Percentiles rank a stretch among this genome's conserved stretches.
phyloP scores from a whole-genome alignment of 2,888 invertebrate species.

The Lepidonotus clava region DNA sequence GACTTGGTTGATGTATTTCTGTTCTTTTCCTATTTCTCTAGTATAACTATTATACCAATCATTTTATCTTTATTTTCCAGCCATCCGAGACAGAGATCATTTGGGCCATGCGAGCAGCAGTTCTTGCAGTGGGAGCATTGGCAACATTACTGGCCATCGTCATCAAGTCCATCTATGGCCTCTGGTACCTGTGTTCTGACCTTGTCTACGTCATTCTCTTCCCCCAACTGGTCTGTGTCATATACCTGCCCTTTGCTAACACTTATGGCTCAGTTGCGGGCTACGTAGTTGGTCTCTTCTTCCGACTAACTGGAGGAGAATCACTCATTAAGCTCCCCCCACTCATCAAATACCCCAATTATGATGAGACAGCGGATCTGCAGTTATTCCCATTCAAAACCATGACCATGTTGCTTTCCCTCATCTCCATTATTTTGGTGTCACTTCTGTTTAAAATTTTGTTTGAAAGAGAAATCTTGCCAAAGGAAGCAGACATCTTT shows the following conservation, averaged over 20 bases:
- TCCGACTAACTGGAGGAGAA: constrained; percentile 76
- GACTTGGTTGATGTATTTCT: too few relatives aligned
- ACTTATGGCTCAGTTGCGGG: constrained; percentile 93
- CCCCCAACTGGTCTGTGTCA: constrained; percentile 94
- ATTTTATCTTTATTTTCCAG: constrained; percentile 51
- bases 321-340: constrained; percentile 70
- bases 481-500: constrained; percentile 88
- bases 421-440: constrained; percentile 69
- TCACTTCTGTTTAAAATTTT: constrained; percentile 84
- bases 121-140: constrained; percentile 93
- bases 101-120: constrained; percentile 91
- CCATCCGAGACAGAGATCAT: constrained; percentile 87
- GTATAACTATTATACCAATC: not conserved
- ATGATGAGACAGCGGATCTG: constrained; percentile 65
- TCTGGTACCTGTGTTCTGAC: constrained; percentile 99
- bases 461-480: constrained; percentile 92
- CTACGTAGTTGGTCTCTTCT: constrained; percentile 86
- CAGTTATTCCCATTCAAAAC: constrained; percentile 98
- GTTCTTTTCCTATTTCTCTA: too few relatives aligned
- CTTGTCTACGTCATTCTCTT: constrained; percentile 98
- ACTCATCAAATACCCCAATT: constrained; percentile 75
- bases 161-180: constrained; percentile 97
- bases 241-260: constrained; percentile 96
- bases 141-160: constrained; percentile 96
- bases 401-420: constrained; percentile 90